Conservation (phyloP, 1,140 invertebrate species). For the Lepidurus couesii region DNA sequence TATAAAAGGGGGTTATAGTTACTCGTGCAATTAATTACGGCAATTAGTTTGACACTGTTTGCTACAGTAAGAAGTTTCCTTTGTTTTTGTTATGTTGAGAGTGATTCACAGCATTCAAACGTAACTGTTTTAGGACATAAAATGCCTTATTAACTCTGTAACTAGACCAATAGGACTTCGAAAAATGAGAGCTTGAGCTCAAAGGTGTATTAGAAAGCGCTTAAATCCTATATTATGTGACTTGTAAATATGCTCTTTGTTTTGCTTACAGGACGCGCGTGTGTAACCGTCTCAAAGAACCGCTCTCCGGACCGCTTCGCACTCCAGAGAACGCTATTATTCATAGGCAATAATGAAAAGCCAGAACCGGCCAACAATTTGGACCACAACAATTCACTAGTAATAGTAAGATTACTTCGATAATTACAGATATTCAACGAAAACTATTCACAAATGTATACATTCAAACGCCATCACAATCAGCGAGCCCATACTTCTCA, state of each 20-base stretch:
- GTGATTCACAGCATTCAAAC: too few relatives aligned
- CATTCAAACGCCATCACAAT: slow-evolving; percentile 13
- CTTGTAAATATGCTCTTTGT: slow-evolving; percentile 19
- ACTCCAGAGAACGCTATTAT: not conserved
- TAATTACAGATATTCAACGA: slow-evolving; percentile 19
- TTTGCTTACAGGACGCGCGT: slow-evolving; percentile 20
- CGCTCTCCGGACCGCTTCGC: slow-evolving; percentile 6
- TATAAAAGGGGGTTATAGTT: too few relatives aligned
- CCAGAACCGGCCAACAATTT: not conserved
- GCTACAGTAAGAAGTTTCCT: too few relatives aligned
- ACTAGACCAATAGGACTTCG: too few relatives aligned
- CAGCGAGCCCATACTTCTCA: not conserved
- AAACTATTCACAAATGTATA: slow-evolving; percentile 22
- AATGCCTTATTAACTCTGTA: too few relatives aligned
- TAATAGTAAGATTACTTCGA: slow-evolving; percentile 11
- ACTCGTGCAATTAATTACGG: too few relatives aligned
- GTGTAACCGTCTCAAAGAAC: slow-evolving; percentile 21
- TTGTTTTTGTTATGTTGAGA: too few relatives aligned
- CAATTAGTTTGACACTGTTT: too few relatives aligned
- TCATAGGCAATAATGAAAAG: not conserved
- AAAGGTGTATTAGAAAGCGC: not conserved
- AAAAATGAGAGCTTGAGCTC: not conserved
- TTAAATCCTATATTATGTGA: not conserved
- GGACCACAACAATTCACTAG: not conserved
- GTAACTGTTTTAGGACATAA: too few relatives aligned